phyloP scores from a whole-genome alignment of 2,113 vertebrate species.

The Pelvicachromis taeniatus region DNA sequence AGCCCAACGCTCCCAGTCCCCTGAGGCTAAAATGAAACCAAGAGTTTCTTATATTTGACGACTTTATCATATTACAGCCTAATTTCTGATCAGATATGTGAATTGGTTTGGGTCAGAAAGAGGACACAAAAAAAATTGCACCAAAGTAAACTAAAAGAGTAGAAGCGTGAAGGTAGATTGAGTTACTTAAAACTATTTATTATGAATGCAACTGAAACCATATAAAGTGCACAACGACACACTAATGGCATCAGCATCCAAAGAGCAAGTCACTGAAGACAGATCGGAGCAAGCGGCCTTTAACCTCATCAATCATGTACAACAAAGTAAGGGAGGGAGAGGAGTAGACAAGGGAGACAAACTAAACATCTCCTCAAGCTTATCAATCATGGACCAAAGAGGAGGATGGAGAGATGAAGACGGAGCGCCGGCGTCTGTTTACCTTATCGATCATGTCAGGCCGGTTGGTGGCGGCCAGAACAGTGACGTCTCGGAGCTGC shows the following conservation, averaged over 20 bases:
- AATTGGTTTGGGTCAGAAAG: neutral
- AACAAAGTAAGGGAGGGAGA: conserved; percentile 29
- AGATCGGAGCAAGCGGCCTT: conserved; percentile 19
- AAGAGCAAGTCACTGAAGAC: conserved; percentile 2
- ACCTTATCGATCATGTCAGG: conserved; percentile 99
- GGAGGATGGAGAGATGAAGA: conserved; percentile 19
- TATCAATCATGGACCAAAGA: conserved; percentile 60
- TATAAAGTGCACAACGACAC: neutral
- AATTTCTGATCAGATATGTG: neutral
- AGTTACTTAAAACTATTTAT: neutral
- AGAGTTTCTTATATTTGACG: neutral
- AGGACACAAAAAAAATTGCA: neutral
- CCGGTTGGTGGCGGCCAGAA: conserved; percentile 95
- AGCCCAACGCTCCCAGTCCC: neutral
- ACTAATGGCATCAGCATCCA: neutral
- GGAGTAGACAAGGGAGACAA: conserved; percentile 21
- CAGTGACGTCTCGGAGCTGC: conserved; percentile 87
- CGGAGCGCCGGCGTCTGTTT: conserved; percentile 36
- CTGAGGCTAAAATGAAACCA: neutral
- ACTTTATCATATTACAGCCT: neutral
- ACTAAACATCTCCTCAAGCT: conserved; percentile 26
- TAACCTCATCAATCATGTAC: conserved; percentile 57
- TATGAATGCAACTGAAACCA: neutral
- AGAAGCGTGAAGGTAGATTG: neutral
- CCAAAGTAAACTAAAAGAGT: neutral